Evolutionary conservation across 2,888 invertebrate species (phyloP), one percentile per base, ranked within the genome.

Genomic region (Thumatha senex): DNA sequence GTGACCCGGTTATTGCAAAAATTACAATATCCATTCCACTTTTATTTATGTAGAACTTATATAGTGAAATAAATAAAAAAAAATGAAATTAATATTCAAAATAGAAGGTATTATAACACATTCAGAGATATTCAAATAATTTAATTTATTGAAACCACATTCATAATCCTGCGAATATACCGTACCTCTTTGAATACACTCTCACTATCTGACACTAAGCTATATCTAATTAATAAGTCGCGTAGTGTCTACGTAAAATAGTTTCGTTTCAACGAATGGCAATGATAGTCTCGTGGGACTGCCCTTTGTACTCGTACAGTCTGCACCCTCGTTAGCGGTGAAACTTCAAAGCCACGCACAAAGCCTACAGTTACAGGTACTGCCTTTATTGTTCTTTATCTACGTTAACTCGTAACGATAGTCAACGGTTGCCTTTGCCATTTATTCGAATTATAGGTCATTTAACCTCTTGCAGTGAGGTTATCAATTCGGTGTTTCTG

Each of bases 321-420:
- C 53, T 45, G 60, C 54, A 67, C 70, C 67, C 79, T 80, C 76
- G 79, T 82, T 83, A 82, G 70, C 61, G 64, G 62, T 63, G 62
- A 61, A 69, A 73, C 76, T 79, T 77, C 76, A 78, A 78, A 81
- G 76, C 62, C 58, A 62, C 65, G 66, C 58, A 70, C 69, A 70
- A 70, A 66, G 60, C 51, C 58, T 30, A 46, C 48, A 44, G 34
- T 54, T 50, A 48, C 34, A 50, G 47, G 50, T 56, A 60, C 58
- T 63, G 57, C 67, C 64, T 67, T 72, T 70, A 71, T 71, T 70
- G 66, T 72, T 70, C 67, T 73, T 68, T 67, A 71, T 70, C 68
- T 67, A 54, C 63, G 49, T 60, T 64, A n/a, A n/a, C n/a, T n/a
- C n/a, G n/a, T 63, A 60, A 46, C 46, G 53, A 63, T 61, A 70